Conservation (phyloP, 2,888 invertebrate species). For the Microchrysa polita region DNA sequence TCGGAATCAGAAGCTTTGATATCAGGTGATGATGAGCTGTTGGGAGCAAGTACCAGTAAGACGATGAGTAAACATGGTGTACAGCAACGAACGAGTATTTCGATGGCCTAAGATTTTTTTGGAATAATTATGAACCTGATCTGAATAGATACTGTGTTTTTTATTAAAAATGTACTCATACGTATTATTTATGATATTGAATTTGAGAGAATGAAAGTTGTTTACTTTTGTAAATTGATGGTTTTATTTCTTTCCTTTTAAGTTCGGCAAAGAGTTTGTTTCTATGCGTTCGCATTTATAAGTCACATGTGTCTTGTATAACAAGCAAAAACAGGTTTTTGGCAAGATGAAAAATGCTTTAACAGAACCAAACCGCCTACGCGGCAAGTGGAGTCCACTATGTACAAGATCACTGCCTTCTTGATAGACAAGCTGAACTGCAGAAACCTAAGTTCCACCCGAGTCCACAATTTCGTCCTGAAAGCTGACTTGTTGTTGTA, state of each 20-base stretch:
- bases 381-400: no score
- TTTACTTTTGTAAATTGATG: conserved; percentile 35
- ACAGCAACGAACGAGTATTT: conserved; percentile 43
- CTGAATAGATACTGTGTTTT: conserved; percentile 25
- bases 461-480: no score
- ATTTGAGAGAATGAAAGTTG: conserved; percentile 35
- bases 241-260: conserved; percentile 14
- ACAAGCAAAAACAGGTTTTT: no score
- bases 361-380: no score
- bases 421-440: no score
- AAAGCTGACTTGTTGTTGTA: no score
- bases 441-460: no score
- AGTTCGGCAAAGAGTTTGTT: background rate
- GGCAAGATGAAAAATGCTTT: no score
- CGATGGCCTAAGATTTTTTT: conserved; percentile 35
- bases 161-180: conserved; percentile 39
- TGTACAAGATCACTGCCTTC: no score
- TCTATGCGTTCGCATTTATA: no score
- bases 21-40: conserved; percentile 69
- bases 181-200: conserved; percentile 37
- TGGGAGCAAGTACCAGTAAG: conserved; percentile 38
- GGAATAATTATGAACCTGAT: conserved; percentile 19
- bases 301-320: no score
- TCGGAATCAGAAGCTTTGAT: conserved; percentile 72
- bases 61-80: conserved; percentile 12